Base-by-base conservation (phyloP, 1,140 invertebrate species). In the Pseudobourletiella spinata region DNA sequence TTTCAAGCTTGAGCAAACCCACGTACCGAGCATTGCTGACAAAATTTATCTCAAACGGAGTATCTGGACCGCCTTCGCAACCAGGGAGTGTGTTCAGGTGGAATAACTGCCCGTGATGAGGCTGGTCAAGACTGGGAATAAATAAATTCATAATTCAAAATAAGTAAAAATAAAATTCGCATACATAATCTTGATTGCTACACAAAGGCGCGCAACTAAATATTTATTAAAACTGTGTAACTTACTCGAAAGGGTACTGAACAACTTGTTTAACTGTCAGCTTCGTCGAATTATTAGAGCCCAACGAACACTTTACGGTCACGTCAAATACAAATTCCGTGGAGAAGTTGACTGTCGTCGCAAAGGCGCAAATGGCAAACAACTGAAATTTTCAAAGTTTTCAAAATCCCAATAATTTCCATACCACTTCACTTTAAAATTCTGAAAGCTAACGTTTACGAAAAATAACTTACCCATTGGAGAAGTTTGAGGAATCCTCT, bases 331-430 rank as follows among this genome's bases (percentile, higher is more conserved):
- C 63, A 35, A 73, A 70, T n/a, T 43, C 51, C 25, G 74, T 72
- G 6, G 66, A 63, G 70, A 78, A 83, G 52, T 76, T 77, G 20
- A 76, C 72, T 26, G 79, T 81, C 16, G 80, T 80, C 35, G 80
- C 76, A 73, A 83, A 83, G 22, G 80, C 81, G 71, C 78, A 77
- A 54, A 83, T 82, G 18, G 80, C 74, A 72, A 83, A 83, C 28
- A 83, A 64, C 76, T 76, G 15, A 16, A 14, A n/a, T n/a, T n/a
- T n/a, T n/a, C n/a, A n/a, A n/a, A n/a, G n/a, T n/a, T n/a, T 29
- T 16, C 24, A 26, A 20, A 26, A 46, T 11, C 62, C 22, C 32
- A 43, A 54, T 35, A 44, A 30, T 24, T 20, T 14, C 3, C 22
- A 22, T 8, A 25, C 18, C 24, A 44, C 11, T 50, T 28, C 18